Conservation (phyloP, 1,140 invertebrate genomes). For the Cardiocondyla obscurior region DNA sequence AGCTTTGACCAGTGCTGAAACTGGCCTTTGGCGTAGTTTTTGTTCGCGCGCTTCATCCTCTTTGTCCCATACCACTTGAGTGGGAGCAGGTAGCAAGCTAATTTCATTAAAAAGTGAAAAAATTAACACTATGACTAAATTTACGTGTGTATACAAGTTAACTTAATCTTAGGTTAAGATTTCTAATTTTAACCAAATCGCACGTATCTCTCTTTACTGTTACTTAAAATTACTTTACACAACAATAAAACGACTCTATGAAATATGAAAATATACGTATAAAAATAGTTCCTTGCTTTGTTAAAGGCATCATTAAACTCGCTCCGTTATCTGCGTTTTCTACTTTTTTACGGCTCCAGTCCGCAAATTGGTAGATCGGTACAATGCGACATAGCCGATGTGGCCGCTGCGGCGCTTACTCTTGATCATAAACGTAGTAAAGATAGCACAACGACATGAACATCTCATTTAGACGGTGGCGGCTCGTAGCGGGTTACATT, state of each 20-base stretch:
- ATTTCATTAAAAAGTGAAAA: slow-evolving; percentile 78
- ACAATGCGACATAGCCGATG: no score
- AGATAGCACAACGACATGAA: no score
- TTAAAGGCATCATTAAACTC: not conserved
- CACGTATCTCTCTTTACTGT: not conserved
- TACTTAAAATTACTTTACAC: not conserved
- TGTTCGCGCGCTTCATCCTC: slow-evolving; percentile 92
- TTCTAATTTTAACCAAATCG: not conserved
- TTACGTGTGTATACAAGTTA: no score
- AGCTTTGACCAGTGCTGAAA: slow-evolving; percentile 91
- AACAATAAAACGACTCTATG: not conserved
- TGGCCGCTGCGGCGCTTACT: no score
- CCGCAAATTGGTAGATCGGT: no score
- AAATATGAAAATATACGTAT: not conserved
- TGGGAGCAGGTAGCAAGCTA: slow-evolving; percentile 91
- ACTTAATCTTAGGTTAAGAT: not conserved
- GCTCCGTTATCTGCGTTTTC: no score
- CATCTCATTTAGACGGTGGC: no score
- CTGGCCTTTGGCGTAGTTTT: slow-evolving; percentile 85
- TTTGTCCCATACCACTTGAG: slow-evolving; percentile 93
- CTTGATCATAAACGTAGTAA: no score
- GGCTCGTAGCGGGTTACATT: not conserved
- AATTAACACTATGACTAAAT: not conserved
- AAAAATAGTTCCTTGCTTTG: slow-evolving; percentile 4
- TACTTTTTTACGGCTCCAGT: no score